Evolutionary conservation across 2,888 invertebrate genomes (phyloP).

Genomic region (Dryocosmus kuriphilus): DNA sequence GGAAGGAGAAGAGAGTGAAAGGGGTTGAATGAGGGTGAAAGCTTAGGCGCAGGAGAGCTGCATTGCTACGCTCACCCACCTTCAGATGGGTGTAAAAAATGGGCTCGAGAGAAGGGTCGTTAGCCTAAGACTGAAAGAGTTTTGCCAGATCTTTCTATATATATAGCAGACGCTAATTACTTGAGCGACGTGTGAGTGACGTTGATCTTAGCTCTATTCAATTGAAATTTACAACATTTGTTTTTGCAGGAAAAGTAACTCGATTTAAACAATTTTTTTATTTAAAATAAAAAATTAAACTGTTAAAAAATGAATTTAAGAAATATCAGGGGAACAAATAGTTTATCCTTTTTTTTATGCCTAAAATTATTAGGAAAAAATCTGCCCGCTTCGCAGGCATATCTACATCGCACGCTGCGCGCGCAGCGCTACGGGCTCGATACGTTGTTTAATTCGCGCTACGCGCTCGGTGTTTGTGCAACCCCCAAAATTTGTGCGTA

Average conservation of each 20-base stretch:
- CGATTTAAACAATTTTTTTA: too few species aligned
- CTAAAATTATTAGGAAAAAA: too few species aligned
- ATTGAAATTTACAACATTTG: too few species aligned
- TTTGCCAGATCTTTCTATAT: constrained; percentile 52
- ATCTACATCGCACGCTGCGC: too few species aligned
- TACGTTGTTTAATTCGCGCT: too few species aligned
- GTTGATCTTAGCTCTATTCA: not conserved
- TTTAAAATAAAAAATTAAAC: too few species aligned
- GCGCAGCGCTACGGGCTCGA: too few species aligned
- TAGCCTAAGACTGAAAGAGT: constrained; percentile 59
- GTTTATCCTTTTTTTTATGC: too few species aligned
- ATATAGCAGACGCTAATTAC: constrained; percentile 58
- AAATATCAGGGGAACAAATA: not conserved
- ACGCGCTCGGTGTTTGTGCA: too few species aligned
- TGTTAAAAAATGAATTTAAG: not conserved
- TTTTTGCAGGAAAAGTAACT: too few species aligned
- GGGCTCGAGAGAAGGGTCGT: constrained; percentile 52
- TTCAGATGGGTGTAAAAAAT: constrained; percentile 49
- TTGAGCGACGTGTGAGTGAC: not conserved
- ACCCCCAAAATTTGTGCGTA: too few species aligned
- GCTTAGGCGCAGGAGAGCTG: constrained; percentile 15
- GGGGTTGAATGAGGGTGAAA: constrained; percentile 21
- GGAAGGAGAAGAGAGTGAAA: constrained; percentile 28
- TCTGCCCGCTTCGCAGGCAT: too few species aligned
- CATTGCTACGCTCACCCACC: constrained; percentile 48